A percentile compares a stretch with the other conserved stretches of the same genome.
Evolutionary conservation across 2,797 vertebrate species (phyloP).

Genomic region (Gastrophryne carolinensis): DNA sequence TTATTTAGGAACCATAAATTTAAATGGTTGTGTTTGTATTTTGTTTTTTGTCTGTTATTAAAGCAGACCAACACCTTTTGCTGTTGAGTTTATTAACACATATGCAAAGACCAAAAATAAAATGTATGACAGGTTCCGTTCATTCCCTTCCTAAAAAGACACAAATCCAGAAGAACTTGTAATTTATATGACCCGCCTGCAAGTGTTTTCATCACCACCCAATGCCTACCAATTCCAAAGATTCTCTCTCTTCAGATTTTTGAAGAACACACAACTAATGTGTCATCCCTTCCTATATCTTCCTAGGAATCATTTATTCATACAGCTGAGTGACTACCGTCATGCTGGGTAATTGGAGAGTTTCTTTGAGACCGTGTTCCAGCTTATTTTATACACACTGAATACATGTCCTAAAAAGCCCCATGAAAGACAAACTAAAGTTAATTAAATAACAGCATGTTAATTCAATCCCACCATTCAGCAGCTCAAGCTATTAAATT

Average conservation of each 20-base stretch:
- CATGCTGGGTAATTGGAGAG: not conserved
- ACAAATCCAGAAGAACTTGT: too few species aligned
- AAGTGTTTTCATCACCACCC: too few species aligned
- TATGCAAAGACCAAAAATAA: too few species aligned
- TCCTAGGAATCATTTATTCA: not conserved
- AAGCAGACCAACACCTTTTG: too few species aligned
- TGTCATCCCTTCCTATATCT: not conserved
- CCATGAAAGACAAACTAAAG: slow-evolving; percentile 13
- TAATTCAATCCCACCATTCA: slow-evolving; percentile 35
- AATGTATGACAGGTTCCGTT: too few species aligned
- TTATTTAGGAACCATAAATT: too few species aligned
- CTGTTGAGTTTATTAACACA: too few species aligned
- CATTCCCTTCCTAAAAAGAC: too few species aligned
- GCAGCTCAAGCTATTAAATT: slow-evolving; percentile 33
- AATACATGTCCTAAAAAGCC: slow-evolving; percentile 28
- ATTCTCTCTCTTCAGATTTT: not conserved
- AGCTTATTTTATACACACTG: slow-evolving; percentile 23
- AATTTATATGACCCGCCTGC: too few species aligned
- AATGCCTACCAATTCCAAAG: too few species aligned
- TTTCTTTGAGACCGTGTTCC: not conserved
- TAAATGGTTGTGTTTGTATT: too few species aligned
- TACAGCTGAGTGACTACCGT: not conserved
- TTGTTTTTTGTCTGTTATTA: too few species aligned
- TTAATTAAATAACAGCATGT: slow-evolving; percentile 47
- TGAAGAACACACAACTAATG: not conserved